A percentile compares a stretch with the other conserved stretches of the same genome.
Evolutionary conservation across 30 jellyfish, hydroid and myxozoan genomes (phyloP).

Genomic region (Chironex yamaguchii): DNA sequence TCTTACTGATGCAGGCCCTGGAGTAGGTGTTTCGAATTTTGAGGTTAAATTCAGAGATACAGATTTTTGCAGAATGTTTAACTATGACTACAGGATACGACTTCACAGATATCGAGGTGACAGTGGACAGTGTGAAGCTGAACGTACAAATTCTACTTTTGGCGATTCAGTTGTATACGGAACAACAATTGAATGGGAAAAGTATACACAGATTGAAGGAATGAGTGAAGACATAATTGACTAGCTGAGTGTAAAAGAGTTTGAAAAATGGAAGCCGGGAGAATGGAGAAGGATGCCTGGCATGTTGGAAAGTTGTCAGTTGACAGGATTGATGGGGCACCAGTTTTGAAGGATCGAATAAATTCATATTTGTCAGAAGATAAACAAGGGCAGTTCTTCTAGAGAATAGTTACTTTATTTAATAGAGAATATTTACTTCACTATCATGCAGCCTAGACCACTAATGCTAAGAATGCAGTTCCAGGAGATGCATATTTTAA

Average conservation of each 20-base stretch:
- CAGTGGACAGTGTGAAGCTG: slow-evolving; percentile 61
- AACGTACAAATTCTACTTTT: slow-evolving; percentile 29
- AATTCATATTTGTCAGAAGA: slow-evolving; percentile 16
- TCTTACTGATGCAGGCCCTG: slow-evolving; percentile 63
- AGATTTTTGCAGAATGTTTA: slow-evolving; percentile 28
- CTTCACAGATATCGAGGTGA: slow-evolving; percentile 54
- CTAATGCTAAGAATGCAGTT: neutral
- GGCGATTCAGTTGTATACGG: slow-evolving; percentile 41
- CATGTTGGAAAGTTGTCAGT: slow-evolving; percentile 1
- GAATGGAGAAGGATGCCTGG: slow-evolving; percentile 57
- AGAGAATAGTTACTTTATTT: neutral
- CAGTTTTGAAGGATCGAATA: slow-evolving; percentile 34
- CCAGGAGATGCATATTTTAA: slow-evolving; percentile 32
- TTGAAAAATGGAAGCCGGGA: slow-evolving; percentile 8
- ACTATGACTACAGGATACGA: slow-evolving; percentile 38
- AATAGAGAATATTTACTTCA: neutral
- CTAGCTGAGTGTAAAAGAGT: slow-evolving; percentile 39
- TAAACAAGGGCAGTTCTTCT: neutral
- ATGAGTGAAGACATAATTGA: slow-evolving; percentile 5
- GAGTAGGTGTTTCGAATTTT: slow-evolving; percentile 31
- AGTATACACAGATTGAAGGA: neutral
- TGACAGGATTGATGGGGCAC: slow-evolving; percentile 48
- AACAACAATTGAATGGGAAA: slow-evolving; percentile 43
- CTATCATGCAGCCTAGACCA: slow-evolving; percentile 3
- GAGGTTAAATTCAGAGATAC: slow-evolving; percentile 55